Evolutionary conservation across 92 coral and sea anemone species (phyloP).

Genomic region (Zoanthus solanderi): DNA sequence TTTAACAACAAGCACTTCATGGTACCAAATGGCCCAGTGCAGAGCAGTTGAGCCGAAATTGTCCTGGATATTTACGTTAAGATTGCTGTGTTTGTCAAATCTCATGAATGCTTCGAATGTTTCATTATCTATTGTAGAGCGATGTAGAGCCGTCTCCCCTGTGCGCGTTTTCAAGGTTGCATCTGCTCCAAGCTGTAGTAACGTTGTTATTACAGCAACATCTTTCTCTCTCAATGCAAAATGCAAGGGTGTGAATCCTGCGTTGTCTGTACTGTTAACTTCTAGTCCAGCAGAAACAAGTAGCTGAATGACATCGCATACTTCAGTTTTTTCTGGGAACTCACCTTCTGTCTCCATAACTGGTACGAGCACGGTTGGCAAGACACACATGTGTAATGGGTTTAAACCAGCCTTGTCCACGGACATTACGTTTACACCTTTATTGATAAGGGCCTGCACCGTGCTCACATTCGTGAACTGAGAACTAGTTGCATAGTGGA

Average conservation of each 20-base stretch:
- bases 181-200: constrained; percentile 65
- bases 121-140: constrained; percentile 60
- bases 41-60: constrained; percentile 72
- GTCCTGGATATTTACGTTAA: constrained; percentile 65
- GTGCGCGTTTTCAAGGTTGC: constrained; percentile 65
- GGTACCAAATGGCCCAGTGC: constrained; percentile 73
- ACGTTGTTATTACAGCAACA: constrained; percentile 64
- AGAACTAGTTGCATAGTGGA: constrained; percentile 64
- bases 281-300: constrained; percentile 65
- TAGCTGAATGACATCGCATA: constrained; percentile 61
- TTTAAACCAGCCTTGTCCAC: constrained; percentile 29
- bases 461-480: constrained; percentile 64
- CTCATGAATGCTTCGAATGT: constrained; percentile 58
- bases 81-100: constrained; percentile 55
- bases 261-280: constrained; percentile 60
- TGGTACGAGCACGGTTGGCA: constrained; percentile 70
- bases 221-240: constrained; percentile 68
- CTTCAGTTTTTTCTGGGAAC: constrained; percentile 62
- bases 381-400: constrained; percentile 66
- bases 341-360: constrained; percentile 60
- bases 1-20: constrained; percentile 60
- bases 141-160: constrained; percentile 56
- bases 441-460: constrained; percentile 64
- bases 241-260: constrained; percentile 64
- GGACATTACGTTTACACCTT: constrained; percentile 62